A percentile compares a stretch with the other conserved stretches of the same genome.
phyloP scores from a whole-genome alignment of 2,797 vertebrate species.

The Simalia tracyae region DNA sequence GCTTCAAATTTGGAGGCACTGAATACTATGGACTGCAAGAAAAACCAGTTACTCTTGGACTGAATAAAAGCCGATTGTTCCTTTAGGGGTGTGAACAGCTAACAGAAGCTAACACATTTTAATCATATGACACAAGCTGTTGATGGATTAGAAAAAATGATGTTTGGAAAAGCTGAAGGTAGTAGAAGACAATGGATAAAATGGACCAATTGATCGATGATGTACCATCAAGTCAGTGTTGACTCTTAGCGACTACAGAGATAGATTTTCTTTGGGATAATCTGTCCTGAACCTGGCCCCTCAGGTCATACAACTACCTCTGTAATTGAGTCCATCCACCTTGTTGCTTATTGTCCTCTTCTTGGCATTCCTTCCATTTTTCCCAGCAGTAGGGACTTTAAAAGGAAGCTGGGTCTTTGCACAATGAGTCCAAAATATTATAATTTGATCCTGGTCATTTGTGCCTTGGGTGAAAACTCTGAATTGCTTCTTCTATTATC shows the following conservation, averaged over 20 bases:
- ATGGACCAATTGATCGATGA: not conserved
- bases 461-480: not conserved
- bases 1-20: not conserved
- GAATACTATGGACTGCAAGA: not conserved
- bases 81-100: not conserved
- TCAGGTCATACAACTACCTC: not conserved
- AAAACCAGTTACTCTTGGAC: not conserved
- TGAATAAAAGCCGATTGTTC: not conserved
- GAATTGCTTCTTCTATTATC: not conserved
- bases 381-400: not conserved
- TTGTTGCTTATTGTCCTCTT: not conserved
- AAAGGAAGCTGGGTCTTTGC: not conserved
- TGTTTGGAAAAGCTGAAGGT: not conserved
- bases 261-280: not conserved
- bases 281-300: not conserved
- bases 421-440: not conserved
- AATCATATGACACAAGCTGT: not conserved
- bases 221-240: not conserved
- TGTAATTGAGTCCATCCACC: not conserved
- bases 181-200: not conserved
- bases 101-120: not conserved
- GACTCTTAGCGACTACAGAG: not conserved
- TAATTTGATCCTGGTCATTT: not conserved
- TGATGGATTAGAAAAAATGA: not conserved
- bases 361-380: not conserved